phyloP scores from a whole-genome alignment of 2,113 vertebrate genomes.

The Willisornis vidua region DNA sequence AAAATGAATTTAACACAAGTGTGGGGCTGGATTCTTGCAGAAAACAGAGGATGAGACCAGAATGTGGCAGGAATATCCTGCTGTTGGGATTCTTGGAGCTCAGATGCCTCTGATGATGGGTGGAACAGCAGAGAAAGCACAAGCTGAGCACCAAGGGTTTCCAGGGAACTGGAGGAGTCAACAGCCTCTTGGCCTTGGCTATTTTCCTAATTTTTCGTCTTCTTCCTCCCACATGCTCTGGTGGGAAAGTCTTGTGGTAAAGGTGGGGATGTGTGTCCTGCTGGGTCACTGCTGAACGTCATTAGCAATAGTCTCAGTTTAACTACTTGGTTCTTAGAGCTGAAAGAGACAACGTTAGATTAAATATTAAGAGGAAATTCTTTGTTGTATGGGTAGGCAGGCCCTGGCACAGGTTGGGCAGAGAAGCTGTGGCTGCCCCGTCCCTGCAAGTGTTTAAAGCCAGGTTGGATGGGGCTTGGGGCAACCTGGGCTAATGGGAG shows the following conservation, averaged over 20 bases:
- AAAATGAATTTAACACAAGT: background rate
- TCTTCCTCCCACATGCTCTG: background rate
- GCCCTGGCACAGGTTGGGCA: background rate
- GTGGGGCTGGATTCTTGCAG: background rate
- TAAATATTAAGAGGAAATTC: background rate
- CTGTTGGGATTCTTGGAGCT: background rate
- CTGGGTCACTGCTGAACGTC: fast-evolving
- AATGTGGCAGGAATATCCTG: fast-evolving
- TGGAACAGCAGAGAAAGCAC: background rate
- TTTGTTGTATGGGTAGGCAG: background rate
- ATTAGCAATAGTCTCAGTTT: background rate
- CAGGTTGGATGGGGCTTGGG: background rate
- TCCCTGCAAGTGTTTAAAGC: background rate
- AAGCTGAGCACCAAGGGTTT: background rate
- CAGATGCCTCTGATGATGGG: background rate
- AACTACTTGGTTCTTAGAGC: background rate
- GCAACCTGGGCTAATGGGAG: background rate
- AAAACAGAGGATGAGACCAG: background rate
- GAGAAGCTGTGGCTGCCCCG: background rate
- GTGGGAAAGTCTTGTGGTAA: background rate
- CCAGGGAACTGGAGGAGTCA: background rate
- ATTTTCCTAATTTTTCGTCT: background rate
- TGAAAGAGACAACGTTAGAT: background rate
- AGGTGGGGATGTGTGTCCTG: fast-evolving
- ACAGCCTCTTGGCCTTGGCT: background rate